Evolutionary conservation across 1,140 invertebrate species (phyloP), one percentile per base, ranked within the genome.

Genomic region (Caerostris darwini): DNA sequence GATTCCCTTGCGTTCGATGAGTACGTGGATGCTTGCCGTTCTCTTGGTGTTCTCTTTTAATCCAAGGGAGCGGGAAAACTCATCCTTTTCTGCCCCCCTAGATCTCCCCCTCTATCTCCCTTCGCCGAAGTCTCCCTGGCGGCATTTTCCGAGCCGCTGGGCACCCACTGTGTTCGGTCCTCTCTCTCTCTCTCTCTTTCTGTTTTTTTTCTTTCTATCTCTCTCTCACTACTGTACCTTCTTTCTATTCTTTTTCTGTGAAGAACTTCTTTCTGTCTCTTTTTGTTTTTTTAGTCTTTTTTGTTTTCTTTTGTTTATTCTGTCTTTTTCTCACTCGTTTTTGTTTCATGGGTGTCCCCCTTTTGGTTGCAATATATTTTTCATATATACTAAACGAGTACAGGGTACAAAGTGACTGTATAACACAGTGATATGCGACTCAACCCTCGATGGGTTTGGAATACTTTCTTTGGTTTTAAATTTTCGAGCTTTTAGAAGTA

Each of bases 21-120:
- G 81, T 69, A 90, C 93, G 87, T 67, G 93, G 17, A 90, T 69
- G 67, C 58, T n/a, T 83, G 67, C 85, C 85, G 61, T 90, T 71
- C 71, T 87, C 82, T 85, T 59, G 83, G 83, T 90, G 92, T 86
- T 94, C 83, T 94, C 92, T 94, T 94, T 94, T 94, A 94, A 94
- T 94, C 92, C 92, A 77, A 50, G 85, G 71, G 61, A 67, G 81
- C 50, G 64, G 83, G 61, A 54, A 61, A 88, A 54, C 81, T 92
- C 91, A 85, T 56, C 53, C 85, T 81, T 56, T 50, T n/a, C 50
- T 14, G 12, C 93, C 71, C 71, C 85, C 59, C 50, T 58, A 7
- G 19, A 34, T 4, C 86, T 17, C 14, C 86, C 86, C 86, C 58
- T 19, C n/a, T 34, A 10, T 34, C 50, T 19, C 19, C 34, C 50